Conservation (phyloP, 2,113 vertebrate species). For the Spermophilus dauricus region DNA sequence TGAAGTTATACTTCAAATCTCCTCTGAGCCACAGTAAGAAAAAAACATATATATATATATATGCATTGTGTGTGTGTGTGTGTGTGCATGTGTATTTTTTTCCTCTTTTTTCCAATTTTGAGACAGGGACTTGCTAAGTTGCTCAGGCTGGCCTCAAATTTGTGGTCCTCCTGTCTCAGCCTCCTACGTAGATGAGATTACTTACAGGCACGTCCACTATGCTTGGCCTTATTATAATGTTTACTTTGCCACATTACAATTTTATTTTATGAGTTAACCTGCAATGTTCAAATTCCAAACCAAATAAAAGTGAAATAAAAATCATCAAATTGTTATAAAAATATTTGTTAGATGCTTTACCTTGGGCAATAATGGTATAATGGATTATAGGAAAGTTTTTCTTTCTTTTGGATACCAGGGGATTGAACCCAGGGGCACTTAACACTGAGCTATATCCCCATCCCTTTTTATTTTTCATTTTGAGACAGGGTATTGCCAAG, state of each 20-base stretch:
- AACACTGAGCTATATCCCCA: too few species aligned
- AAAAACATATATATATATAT: too few species aligned
- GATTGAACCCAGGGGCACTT: too few species aligned
- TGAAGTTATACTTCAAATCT: background rate
- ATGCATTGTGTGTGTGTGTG: too few species aligned
- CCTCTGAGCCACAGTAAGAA: background rate
- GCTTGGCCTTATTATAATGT: background rate
- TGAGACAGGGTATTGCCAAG: too few species aligned
- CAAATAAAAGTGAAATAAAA: slow-evolving; percentile 54
- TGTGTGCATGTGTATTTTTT: background rate
- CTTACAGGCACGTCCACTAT: background rate
- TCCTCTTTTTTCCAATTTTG: background rate
- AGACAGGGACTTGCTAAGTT: background rate
- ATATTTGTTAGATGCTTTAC: background rate
- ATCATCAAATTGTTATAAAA: background rate
- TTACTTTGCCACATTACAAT: background rate
- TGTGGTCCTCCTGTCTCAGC: background rate
- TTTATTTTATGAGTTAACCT: slow-evolving; percentile 42
- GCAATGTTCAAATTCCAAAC: slow-evolving; percentile 46
- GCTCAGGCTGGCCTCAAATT: background rate
- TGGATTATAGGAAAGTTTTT: background rate
- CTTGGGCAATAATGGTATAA: background rate
- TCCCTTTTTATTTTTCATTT: too few species aligned
- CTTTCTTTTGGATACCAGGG: too few species aligned
- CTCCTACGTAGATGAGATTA: background rate